Percentiles rank a stretch among this genome's conserved stretches.
Conservation (phyloP, 2,797 vertebrate genomes). For the Sphenopsis melanotis region DNA sequence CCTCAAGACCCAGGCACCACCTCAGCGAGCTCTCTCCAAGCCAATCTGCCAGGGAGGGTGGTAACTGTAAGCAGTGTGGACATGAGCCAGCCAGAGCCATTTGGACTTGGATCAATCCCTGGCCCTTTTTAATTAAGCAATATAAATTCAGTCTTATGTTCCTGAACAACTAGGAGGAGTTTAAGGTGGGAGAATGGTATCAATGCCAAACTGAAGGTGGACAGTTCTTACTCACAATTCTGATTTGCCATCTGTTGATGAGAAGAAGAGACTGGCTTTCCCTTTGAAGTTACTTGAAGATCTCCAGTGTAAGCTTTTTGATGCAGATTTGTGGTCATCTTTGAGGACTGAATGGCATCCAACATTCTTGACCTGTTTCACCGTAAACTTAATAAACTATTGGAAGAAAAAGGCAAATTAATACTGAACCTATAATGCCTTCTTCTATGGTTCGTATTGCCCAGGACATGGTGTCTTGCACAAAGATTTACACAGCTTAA, state of each 20-base stretch:
- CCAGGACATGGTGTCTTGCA: too few relatives aligned
- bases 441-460: accelerated
- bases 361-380: neutral
- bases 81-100: neutral
- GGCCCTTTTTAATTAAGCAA: constrained; percentile 11
- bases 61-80: neutral
- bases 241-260: constrained; percentile 14
- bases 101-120: constrained; percentile 6
- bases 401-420: neutral
- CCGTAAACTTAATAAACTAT: neutral
- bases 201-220: constrained; percentile 33
- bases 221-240: constrained; percentile 4
- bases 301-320: neutral
- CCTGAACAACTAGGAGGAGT: constrained; percentile 6
- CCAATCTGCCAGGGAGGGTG: neutral
- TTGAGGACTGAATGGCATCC: neutral
- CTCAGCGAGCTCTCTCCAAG: neutral
- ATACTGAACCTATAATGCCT: neutral
- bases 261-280: neutral
- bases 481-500: neutral
- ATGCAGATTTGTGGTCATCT: neutral
- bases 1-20: neutral
- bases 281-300: neutral
- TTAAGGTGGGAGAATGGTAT: constrained; percentile 17
- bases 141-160: constrained; percentile 11